Percentiles rank a stretch among this genome's conserved stretches.
These are phyloP conservation scores for Sceliomorpha sp. DNA, from an alignment of 2,888 invertebrate species.

Conservation along the genomic window DNA sequence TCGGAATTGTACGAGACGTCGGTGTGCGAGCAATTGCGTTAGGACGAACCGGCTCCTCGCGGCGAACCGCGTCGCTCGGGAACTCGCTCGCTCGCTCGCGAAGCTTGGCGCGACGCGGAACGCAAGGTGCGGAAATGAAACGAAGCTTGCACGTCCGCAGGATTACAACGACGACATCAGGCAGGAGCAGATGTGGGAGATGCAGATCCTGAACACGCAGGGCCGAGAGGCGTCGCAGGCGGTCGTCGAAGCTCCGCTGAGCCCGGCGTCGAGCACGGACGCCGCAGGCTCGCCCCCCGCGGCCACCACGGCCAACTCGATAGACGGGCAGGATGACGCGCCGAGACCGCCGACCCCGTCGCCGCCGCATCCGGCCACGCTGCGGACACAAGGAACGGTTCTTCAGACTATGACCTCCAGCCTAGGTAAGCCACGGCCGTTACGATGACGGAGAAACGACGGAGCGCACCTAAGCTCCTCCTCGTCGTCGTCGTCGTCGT, in stretches of 20 bases:
- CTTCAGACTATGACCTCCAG: conserved; percentile 64
- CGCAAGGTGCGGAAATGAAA: too few relatives aligned
- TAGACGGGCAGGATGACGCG: conserved; percentile 66
- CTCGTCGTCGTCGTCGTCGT: too few relatives aligned
- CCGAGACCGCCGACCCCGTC: conserved; percentile 66
- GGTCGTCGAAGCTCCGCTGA: conserved; percentile 69
- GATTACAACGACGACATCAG: conserved; percentile 95
- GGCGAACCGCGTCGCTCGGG: too few relatives aligned
- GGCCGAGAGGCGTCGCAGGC: conserved; percentile 66
- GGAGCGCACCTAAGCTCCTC: too few relatives aligned
- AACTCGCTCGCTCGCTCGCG: too few relatives aligned
- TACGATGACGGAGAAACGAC: too few relatives aligned
- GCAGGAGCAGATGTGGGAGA: conserved; percentile 95
- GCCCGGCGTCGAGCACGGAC: conserved; percentile 70
- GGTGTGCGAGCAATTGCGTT: background rate
- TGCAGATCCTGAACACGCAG: conserved; percentile 89
- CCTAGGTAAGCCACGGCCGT: conserved; percentile 68
- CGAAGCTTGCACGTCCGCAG: conserved; percentile 81
- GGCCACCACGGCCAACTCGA: conserved; percentile 69
- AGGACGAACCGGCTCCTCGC: too few relatives aligned
- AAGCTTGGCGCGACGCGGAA: background rate
- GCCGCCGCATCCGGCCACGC: conserved; percentile 66
- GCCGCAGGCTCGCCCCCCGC: conserved; percentile 69
- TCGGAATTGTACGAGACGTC: conserved; percentile 17
- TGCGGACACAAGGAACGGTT: conserved; percentile 63